Conservation (phyloP, 2,113 vertebrate species). For the Taxidea taxus region DNA sequence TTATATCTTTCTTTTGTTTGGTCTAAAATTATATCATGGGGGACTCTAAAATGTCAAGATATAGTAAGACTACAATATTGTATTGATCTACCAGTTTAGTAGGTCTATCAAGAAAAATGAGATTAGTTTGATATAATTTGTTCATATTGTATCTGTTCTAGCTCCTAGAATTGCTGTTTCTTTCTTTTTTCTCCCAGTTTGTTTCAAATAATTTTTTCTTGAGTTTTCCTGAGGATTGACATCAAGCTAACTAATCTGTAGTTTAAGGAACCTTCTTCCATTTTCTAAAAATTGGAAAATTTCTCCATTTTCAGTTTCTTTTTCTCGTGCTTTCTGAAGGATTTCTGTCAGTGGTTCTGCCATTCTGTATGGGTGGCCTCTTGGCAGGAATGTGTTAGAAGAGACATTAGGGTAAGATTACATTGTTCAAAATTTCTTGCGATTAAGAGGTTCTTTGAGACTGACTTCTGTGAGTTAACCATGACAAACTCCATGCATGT, state of each 20-base stretch:
- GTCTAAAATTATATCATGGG: constrained; percentile 30
- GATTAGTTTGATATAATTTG: not conserved
- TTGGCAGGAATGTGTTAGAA: not conserved
- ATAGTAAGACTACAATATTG: not conserved
- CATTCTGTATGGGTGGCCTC: not conserved
- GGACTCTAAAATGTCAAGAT: not conserved
- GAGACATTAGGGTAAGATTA: not conserved
- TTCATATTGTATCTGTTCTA: not conserved
- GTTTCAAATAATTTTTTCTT: not conserved
- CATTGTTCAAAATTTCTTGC: not conserved
- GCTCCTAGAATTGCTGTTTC: not conserved
- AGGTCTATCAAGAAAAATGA: not conserved
- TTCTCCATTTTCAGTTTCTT: not conserved
- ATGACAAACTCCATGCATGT: not conserved
- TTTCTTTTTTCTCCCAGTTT: not conserved
- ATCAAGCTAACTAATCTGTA: not conserved
- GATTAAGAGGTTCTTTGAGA: not conserved
- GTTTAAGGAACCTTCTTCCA: not conserved
- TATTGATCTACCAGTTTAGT: not conserved
- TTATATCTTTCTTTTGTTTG: not conserved
- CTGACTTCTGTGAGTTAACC: not conserved
- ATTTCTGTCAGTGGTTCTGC: not conserved
- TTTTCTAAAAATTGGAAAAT: constrained; percentile 26
- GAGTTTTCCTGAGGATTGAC: constrained; percentile 21
- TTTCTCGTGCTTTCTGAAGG: constrained; percentile 1